Evolutionary conservation across 2,888 invertebrate species (phyloP).

Genomic region (Athrips mouffetella): DNA sequence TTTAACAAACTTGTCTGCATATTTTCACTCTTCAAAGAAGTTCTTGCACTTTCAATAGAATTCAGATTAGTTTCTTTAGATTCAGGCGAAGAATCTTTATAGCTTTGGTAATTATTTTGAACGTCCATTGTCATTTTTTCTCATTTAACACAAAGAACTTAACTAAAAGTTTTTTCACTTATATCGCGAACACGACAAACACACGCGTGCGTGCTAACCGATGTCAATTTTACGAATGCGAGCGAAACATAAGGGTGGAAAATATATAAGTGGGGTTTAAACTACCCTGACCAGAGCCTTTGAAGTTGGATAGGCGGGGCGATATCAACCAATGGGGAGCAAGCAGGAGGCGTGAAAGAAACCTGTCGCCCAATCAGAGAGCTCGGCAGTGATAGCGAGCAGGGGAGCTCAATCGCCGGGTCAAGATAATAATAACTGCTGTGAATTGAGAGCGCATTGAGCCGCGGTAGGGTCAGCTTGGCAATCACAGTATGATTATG

Average conservation of each 20-base stretch:
- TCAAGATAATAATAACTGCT: conserved; percentile 77
- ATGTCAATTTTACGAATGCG: conserved; percentile 65
- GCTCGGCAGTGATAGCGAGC: conserved; percentile 54
- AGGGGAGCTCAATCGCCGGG: conserved; percentile 75
- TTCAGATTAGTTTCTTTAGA: conserved; percentile 65
- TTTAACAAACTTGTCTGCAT: conserved; percentile 58
- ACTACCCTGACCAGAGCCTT: conserved; percentile 70
- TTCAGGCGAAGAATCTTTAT: conserved; percentile 70
- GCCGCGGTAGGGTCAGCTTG: conserved; percentile 72
- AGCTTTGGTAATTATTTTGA: conserved; percentile 73
- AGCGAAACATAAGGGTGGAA: conserved; percentile 72
- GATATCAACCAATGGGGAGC: conserved; percentile 53
- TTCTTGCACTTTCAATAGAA: conserved; percentile 73
- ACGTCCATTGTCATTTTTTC: conserved; percentile 84
- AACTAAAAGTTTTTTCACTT: conserved; percentile 70
- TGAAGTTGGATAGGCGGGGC: conserved; percentile 62
- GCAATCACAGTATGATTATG: conserved; percentile 63
- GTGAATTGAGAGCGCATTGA: conserved; percentile 77
- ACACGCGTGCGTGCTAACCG: conserved; percentile 69
- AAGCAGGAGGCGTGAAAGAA: conserved; percentile 61
- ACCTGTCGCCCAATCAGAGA: conserved; percentile 54
- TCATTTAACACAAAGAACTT: conserved; percentile 62
- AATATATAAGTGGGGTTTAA: conserved; percentile 75
- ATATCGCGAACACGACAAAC: conserved; percentile 51
- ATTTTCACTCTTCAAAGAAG: conserved; percentile 56